Evolutionary conservation across 2,888 invertebrate species (phyloP).

Genomic region (Yponomeuta cagnagella): DNA sequence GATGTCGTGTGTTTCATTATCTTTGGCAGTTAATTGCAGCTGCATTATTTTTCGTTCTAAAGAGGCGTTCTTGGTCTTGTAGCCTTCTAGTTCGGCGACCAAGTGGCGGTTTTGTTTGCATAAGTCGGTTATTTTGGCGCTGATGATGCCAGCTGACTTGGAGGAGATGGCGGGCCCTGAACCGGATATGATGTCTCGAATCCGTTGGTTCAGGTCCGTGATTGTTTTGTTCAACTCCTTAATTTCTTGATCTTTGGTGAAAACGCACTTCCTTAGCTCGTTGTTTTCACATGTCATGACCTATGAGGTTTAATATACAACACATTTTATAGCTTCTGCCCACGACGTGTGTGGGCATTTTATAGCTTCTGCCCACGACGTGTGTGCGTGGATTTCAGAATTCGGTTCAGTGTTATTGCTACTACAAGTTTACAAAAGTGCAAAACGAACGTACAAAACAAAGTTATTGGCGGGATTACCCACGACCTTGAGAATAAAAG

Average conservation of each 20-base stretch:
- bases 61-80: slow-evolving; percentile 75
- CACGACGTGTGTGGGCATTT: too few relatives aligned
- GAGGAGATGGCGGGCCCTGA: slow-evolving; percentile 63
- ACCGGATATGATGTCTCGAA: slow-evolving; percentile 69
- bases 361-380: too few relatives aligned
- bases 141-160: slow-evolving; percentile 72
- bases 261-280: slow-evolving; percentile 67
- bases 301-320: slow-evolving; percentile 32
- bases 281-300: slow-evolving; percentile 74
- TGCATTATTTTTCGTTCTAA: slow-evolving; percentile 69
- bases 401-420: neutral
- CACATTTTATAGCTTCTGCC: too few relatives aligned
- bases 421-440: too few relatives aligned
- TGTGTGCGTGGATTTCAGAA: neutral
- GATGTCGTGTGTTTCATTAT: slow-evolving; percentile 47
- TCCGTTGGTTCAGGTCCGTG: slow-evolving; percentile 55
- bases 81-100: slow-evolving; percentile 76
- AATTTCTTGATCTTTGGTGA: slow-evolving; percentile 62
- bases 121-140: slow-evolving; percentile 80
- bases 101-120: slow-evolving; percentile 80
- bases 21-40: slow-evolving; percentile 52
- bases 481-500: neutral
- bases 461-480: too few relatives aligned
- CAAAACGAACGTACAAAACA: too few relatives aligned
- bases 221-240: slow-evolving; percentile 60